A percentile compares a stretch with the other conserved stretches of the same genome.
Conservation (phyloP, 1,140 invertebrate genomes). For the Drosophila erecta region DNA sequence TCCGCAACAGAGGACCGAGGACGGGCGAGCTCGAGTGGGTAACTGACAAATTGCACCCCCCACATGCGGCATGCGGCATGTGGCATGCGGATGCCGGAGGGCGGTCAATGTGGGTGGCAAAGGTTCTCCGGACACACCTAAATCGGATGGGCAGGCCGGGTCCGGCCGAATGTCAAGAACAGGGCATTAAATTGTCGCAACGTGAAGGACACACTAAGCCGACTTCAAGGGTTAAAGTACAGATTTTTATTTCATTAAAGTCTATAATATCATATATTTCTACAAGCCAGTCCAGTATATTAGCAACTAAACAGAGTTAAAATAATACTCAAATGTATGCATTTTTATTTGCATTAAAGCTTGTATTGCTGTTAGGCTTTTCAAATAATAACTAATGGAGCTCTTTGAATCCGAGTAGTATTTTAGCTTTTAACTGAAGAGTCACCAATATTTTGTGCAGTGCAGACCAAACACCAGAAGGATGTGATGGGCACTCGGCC, state of each 20-base stretch:
- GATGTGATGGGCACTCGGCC: slow-evolving; percentile 15
- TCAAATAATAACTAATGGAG: too few relatives aligned
- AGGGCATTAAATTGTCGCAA: slow-evolving; percentile 75
- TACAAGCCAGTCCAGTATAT: too few relatives aligned
- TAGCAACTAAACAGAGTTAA: too few relatives aligned
- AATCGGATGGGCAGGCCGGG: slow-evolving; percentile 40
- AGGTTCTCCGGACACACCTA: slow-evolving; percentile 34
- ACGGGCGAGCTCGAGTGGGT: slow-evolving; percentile 11
- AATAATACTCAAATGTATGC: too few relatives aligned
- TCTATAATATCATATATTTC: background rate
- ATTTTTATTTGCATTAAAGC: too few relatives aligned
- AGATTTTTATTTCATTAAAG: background rate
- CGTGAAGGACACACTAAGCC: slow-evolving; percentile 34
- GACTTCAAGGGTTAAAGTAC: background rate
- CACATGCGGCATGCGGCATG: background rate
- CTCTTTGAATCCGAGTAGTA: too few relatives aligned
- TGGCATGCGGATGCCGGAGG: background rate
- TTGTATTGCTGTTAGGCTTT: background rate
- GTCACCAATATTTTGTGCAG: background rate
- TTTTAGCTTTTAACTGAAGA: too few relatives aligned
- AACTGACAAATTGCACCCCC: slow-evolving; percentile 39
- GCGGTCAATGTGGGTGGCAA: too few relatives aligned
- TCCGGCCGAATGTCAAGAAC: slow-evolving; percentile 70
- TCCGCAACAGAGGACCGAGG: slow-evolving; percentile 59
- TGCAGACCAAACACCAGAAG: slow-evolving; percentile 15